phyloP scores from a whole-genome alignment of 23 tunicate species.

The Pegea sp. region DNA sequence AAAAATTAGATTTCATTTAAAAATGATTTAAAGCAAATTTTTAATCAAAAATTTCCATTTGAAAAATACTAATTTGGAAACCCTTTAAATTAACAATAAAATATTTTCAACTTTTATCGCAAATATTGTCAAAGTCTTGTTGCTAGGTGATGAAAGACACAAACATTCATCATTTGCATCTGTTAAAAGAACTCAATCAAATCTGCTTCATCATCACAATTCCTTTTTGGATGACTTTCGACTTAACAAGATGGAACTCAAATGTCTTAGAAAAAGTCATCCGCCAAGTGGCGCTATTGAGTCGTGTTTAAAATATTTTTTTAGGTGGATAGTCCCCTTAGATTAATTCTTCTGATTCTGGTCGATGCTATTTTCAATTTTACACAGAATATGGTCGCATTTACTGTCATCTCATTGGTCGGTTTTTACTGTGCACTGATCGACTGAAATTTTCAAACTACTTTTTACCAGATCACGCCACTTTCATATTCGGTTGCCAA shows the following conservation, averaged over 20 bases:
- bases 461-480: slow-evolving; percentile 57
- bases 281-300: not conserved
- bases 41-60: not conserved
- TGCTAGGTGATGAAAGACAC: slow-evolving; percentile 85
- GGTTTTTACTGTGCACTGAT: slow-evolving; percentile 2
- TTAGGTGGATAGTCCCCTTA: slow-evolving; percentile 11
- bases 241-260: slow-evolving; percentile 18
- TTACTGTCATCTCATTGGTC: slow-evolving; percentile 71
- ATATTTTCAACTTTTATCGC: not conserved
- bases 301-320: slow-evolving; percentile 2
- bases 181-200: slow-evolving; percentile 28
- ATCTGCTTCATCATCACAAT: slow-evolving; percentile 36
- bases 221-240: slow-evolving; percentile 64
- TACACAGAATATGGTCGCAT: slow-evolving; percentile 79
- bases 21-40: not conserved
- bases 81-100: not conserved
- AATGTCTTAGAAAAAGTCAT: slow-evolving; percentile 1
- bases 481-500: slow-evolving; percentile 79
- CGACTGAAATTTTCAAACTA: too few relatives aligned
- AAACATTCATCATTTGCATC: slow-evolving; percentile 53
- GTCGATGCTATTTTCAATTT: slow-evolving; percentile 64
- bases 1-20: too few relatives aligned
- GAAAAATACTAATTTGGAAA: not conserved
- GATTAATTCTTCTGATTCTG: slow-evolving; percentile 17
- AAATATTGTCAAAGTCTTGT: not conserved